Percentiles rank a stretch among this genome's conserved stretches.
Conservation (phyloP, 1,140 invertebrate genomes). For the Calosoma granatense region DNA sequence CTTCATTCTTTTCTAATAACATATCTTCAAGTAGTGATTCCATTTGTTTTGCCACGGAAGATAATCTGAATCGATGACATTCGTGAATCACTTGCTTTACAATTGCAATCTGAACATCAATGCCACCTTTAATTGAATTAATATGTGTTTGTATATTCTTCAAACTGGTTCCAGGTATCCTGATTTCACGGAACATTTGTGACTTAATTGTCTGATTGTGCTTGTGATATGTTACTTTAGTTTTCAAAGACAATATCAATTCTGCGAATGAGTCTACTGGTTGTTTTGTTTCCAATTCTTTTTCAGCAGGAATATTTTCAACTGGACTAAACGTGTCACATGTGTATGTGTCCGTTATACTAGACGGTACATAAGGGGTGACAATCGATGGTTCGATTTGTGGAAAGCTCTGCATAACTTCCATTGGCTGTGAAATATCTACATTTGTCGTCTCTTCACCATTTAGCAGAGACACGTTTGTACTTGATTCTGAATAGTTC, state of each 20-base stretch:
- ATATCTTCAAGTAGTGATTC: not conserved
- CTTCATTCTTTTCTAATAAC: not conserved
- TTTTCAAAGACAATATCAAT: not conserved
- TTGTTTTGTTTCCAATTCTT: not conserved
- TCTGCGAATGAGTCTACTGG: not conserved
- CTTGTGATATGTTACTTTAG: not conserved
- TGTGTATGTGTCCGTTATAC: not conserved
- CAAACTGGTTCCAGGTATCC: not conserved
- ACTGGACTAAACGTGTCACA: not conserved
- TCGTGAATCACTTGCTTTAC: not conserved
- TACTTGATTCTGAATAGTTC: not conserved
- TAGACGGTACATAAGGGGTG: not conserved
- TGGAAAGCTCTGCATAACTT: not conserved
- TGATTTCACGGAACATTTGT: conserved; percentile 1
- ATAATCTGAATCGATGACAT: not conserved
- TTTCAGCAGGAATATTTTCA: not conserved
- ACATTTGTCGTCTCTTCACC: not conserved
- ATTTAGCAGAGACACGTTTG: not conserved
- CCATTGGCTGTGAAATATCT: not conserved
- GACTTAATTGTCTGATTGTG: conserved; percentile 2
- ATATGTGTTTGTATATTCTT: conserved; percentile 1
- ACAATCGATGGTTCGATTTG: not conserved
- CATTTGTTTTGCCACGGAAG: not conserved
- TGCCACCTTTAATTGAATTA: not conserved
- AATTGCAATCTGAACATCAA: not conserved